A percentile compares a stretch with the other conserved stretches of the same genome.
phyloP scores from a whole-genome alignment of 2,113 vertebrate species.

The Grammomys surdaster region DNA sequence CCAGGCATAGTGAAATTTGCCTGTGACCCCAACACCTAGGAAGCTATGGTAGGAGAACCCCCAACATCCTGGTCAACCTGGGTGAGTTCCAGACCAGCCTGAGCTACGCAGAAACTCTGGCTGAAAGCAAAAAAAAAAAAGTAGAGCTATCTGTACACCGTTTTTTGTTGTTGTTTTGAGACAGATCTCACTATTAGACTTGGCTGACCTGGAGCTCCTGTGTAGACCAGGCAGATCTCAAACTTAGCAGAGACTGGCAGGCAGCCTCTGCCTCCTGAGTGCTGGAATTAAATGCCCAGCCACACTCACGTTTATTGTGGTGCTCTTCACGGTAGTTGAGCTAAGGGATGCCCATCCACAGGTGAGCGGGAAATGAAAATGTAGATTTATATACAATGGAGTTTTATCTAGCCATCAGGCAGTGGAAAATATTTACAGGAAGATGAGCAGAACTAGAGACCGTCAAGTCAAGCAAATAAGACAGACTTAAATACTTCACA shows the following conservation, averaged over 20 bases:
- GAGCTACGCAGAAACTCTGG: neutral
- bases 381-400: neutral
- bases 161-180: neutral
- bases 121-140: neutral
- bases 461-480: neutral
- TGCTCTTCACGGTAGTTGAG: no score
- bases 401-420: neutral
- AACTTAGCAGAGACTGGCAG: neutral
- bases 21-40: neutral
- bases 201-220: neutral
- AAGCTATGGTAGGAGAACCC: neutral
- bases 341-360: neutral
- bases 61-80: neutral
- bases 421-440: neutral
- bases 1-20: neutral
- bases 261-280: neutral
- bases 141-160: neutral
- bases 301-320: neutral
- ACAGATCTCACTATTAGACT: neutral
- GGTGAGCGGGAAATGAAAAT: neutral
- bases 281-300: neutral
- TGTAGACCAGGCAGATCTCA: neutral
- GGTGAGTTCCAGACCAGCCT: neutral
- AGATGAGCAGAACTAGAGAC: neutral
- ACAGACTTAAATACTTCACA: neutral